Conservation (phyloP, 1,140 invertebrate species). For the Bombus breviceps region DNA sequence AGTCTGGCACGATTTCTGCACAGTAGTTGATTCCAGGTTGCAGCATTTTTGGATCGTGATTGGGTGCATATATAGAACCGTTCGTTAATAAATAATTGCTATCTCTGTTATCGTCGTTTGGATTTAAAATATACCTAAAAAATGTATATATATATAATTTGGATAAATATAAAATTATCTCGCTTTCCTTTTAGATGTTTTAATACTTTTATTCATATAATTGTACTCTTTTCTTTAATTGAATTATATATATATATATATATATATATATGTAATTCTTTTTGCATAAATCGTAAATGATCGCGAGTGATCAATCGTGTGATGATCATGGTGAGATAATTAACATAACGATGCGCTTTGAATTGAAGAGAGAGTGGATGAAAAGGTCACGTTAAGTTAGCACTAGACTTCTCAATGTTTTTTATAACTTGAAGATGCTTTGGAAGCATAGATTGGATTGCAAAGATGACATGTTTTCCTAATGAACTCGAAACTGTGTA, state of each 20-base stretch:
- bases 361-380: neutral
- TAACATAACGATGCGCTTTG: neutral
- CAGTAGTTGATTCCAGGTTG: constrained; percentile 83
- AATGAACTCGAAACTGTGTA: neutral
- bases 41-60: constrained; percentile 79
- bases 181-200: neutral
- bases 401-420: neutral
- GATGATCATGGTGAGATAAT: too few species aligned
- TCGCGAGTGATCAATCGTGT: too few species aligned
- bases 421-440: neutral
- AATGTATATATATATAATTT: too few species aligned
- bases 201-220: neutral
- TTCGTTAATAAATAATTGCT: constrained; percentile 84
- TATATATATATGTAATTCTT: neutral
- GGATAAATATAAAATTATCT: neutral
- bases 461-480: too few species aligned
- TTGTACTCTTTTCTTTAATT: neutral
- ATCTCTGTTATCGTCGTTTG: constrained; percentile 81
- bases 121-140: constrained; percentile 83
- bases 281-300: too few species aligned
- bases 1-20: constrained; percentile 74
- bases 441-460: neutral
- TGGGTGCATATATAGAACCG: constrained; percentile 84
- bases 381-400: too few species aligned
- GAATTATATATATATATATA: neutral